Base-by-base conservation (phyloP, 53 echinoderm and acorn worm genomes). In the Patiria pectinifera region DNA sequence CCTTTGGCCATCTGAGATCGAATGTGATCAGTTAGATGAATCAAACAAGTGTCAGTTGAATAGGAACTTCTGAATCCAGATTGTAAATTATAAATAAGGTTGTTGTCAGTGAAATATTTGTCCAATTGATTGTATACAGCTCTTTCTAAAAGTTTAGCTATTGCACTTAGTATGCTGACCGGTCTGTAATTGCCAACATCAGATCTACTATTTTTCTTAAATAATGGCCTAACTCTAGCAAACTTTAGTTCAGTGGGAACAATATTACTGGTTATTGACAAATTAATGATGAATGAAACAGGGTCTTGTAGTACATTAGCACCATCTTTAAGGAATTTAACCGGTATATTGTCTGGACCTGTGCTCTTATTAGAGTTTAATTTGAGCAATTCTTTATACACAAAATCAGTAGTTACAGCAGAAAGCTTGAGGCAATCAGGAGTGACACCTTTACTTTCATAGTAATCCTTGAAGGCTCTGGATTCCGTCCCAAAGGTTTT, bases 121-220 rank as follows among this genome's bases (percentile, higher is more conserved):
- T 83, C 83, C 19, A 94, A 61, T 76, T 92, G 87, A 61, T 19
- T 49, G 62, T 45, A 94, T 61, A 94, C 83, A 75, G 84, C 86
- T 14, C 59, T 85, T 81, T 89, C 90, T 18, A 92, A 78, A 44
- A 95, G 45, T 83, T 95, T 92, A 7, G 91, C 86, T 45, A 70
- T n/a, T 47, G 76, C 26, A 78, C 82, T 58, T 23, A 95, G 70
- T 66, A 95, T 89, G 62, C 92, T 89, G 11, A 95, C 72, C 14
- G 89, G 92, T 84, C 95, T 83, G 84, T 95, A 92, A 70, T 95
- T 95, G 44, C 90, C 89, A 59, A 89, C 95, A 82, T 87, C 92
- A 26, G 71, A 80, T 49, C 92, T 92, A 18, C 76, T 74, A 22
- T 85, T 85, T 70, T 92, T 92, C 87, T 95, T 89, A 76, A 86